phyloP scores from a whole-genome alignment of 2,113 vertebrate genomes.

The Bubo bubo region DNA sequence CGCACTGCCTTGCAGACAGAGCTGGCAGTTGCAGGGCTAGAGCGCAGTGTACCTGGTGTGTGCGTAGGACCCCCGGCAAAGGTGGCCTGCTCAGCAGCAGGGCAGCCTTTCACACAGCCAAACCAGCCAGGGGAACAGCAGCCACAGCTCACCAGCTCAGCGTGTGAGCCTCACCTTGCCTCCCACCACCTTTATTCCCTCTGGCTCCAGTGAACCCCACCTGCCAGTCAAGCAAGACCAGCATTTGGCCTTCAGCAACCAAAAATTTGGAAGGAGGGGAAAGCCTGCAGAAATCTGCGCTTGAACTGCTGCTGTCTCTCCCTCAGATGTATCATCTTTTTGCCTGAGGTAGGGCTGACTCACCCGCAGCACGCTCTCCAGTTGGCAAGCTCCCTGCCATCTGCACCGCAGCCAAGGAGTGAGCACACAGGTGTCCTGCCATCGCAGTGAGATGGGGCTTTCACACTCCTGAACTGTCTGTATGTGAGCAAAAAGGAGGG shows the following conservation, averaged over 20 bases:
- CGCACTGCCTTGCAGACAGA: neutral
- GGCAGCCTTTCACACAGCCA: neutral
- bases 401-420: neutral
- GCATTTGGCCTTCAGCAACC: neutral
- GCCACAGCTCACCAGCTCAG: neutral
- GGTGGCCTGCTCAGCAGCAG: neutral
- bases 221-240: neutral
- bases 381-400: neutral
- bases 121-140: neutral
- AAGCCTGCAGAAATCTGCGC: neutral
- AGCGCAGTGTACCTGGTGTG: accelerated
- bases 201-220: neutral
- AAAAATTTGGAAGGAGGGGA: neutral
- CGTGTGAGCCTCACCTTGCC: neutral
- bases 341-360: neutral
- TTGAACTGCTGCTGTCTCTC: neutral
- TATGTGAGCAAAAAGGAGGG: neutral
- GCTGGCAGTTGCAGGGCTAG: neutral
- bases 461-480: neutral
- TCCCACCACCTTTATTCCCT: neutral
- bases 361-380: neutral
- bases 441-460: neutral
- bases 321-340: neutral
- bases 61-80: neutral
- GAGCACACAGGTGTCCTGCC: neutral